A percentile compares a stretch with the other conserved stretches of the same genome.
Conservation (phyloP, 2,113 vertebrate genomes). For the Indicator maculatus region DNA sequence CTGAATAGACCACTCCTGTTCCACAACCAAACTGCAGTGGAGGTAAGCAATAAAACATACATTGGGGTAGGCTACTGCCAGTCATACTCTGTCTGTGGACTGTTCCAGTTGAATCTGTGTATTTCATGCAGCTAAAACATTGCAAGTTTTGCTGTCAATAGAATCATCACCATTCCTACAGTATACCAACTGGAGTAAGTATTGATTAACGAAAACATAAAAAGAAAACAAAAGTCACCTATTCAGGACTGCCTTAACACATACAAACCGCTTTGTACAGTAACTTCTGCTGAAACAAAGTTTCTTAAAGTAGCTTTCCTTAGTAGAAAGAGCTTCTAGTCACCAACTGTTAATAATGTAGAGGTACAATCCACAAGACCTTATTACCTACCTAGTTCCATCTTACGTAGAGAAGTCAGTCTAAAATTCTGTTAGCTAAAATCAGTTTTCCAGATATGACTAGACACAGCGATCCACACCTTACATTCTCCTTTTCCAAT, state of each 20-base stretch:
- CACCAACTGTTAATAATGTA: not conserved
- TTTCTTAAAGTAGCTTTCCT: not conserved
- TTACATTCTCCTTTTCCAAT: not conserved
- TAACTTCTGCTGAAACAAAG: not conserved
- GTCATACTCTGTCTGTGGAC: not conserved
- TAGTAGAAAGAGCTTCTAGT: not conserved
- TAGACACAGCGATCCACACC: not conserved
- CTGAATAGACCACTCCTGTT: not conserved
- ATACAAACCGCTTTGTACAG: not conserved
- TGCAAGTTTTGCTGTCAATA: not conserved
- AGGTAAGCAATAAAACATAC: not conserved
- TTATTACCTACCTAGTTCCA: not conserved
- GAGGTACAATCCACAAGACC: not conserved
- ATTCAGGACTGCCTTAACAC: accelerated
- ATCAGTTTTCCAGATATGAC: not conserved
- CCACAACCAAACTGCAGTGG: not conserved
- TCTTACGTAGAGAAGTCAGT: not conserved
- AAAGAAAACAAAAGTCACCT: not conserved
- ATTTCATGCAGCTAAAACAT: not conserved
- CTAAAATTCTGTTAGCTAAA: not conserved
- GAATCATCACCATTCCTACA: not conserved
- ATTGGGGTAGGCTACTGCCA: not conserved
- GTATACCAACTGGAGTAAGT: no score
- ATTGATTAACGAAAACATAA: not conserved
- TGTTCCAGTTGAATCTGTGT: not conserved